These are phyloP conservation scores for Mesocentrotus franciscanus DNA, from an alignment of 53 echinoderm and acorn worm genomes.

Conservation along the genomic window DNA sequence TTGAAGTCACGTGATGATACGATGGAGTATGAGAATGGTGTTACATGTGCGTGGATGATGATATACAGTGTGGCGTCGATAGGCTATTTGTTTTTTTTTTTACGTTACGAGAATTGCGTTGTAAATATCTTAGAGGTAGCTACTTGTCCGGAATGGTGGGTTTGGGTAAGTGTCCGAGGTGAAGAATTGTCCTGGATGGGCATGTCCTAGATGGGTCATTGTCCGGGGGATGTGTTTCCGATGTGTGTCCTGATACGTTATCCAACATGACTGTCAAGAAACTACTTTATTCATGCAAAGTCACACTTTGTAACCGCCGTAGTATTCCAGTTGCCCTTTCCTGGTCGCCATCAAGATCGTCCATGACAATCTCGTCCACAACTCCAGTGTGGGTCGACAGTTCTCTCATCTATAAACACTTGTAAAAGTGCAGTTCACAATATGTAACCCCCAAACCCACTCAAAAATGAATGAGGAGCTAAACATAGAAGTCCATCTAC, in stretches of 20 bases:
- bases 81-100: too few relatives aligned
- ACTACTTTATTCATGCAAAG: neutral
- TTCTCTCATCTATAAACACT: neutral
- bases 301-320: neutral
- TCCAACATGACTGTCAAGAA: neutral
- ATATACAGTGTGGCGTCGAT: too few relatives aligned
- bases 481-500: neutral
- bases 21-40: too few relatives aligned
- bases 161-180: neutral
- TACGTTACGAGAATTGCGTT: too few relatives aligned
- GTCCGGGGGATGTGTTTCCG: neutral
- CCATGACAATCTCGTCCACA: neutral
- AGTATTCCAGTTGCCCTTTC: neutral
- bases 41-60: too few relatives aligned
- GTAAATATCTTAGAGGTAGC: neutral
- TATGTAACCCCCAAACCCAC: neutral
- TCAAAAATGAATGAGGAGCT: neutral
- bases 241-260: neutral
- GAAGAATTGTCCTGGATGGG: neutral
- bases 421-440: conserved; percentile 44
- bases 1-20: too few relatives aligned
- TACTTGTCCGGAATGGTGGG: too few relatives aligned
- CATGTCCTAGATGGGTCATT: neutral
- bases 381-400: neutral
- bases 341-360: neutral